Conservation (phyloP, 2,888 invertebrate genomes). For the Hedychridium roseum region DNA sequence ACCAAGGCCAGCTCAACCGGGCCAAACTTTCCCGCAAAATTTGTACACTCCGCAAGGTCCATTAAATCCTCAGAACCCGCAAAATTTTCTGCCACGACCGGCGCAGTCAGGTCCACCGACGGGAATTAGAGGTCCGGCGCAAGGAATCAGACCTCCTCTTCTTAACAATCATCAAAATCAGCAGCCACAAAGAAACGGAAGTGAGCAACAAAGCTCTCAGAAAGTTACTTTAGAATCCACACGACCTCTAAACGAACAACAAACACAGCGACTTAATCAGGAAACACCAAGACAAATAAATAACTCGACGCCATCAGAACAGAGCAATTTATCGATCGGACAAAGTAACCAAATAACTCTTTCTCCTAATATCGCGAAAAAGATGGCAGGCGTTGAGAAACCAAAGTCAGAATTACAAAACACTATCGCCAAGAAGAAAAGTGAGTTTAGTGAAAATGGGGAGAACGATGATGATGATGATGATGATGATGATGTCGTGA, state of each 20-base stretch:
- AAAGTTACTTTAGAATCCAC: slow-evolving; percentile 14
- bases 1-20: slow-evolving; percentile 24
- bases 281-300: no score
- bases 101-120: slow-evolving; percentile 4
- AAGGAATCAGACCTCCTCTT: slow-evolving; percentile 26
- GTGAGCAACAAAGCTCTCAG: slow-evolving; percentile 23
- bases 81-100: slow-evolving; percentile 30
- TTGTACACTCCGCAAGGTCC: not conserved
- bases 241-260: slow-evolving; percentile 7
- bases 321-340: not conserved
- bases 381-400: slow-evolving; percentile 45
- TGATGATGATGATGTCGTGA: slow-evolving; percentile 45
- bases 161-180: slow-evolving; percentile 20
- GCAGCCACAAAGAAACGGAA: slow-evolving; percentile 11
- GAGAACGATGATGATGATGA: slow-evolving; percentile 47
- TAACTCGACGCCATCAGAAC: not conserved
- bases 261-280: slow-evolving; percentile 7
- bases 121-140: slow-evolving; percentile 19
- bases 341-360: not conserved
- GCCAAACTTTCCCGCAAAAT: slow-evolving; percentile 16
- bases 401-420: slow-evolving; percentile 10
- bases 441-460: slow-evolving; percentile 19
- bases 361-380: no score
- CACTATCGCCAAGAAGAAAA: slow-evolving; percentile 15
- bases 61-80: slow-evolving; percentile 6